phyloP scores from a whole-genome alignment of 2,888 invertebrate species.

The Meandrusa payeni region DNA sequence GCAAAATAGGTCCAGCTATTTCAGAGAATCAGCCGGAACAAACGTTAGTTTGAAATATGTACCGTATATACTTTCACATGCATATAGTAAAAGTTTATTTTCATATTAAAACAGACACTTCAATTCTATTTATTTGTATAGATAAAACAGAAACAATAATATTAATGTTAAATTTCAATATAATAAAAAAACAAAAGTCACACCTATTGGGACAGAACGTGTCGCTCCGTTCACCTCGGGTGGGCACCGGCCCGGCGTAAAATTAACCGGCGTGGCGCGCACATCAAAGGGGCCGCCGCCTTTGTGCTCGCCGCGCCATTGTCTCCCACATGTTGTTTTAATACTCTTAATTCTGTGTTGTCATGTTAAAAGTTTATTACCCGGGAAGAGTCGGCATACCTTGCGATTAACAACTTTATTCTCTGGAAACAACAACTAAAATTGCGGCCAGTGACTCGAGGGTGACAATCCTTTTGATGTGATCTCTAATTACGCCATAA shows the following conservation, averaged over 20 bases:
- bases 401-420: constrained; percentile 36
- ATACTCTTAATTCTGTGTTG: constrained; percentile 72
- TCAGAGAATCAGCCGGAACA: too few species aligned
- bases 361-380: constrained; percentile 74
- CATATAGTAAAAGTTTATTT: too few species aligned
- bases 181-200: background rate
- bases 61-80: too few species aligned
- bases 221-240: constrained; percentile 24
- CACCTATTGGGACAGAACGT: constrained; percentile 9
- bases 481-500: background rate
- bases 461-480: constrained; percentile 16
- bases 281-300: constrained; percentile 62
- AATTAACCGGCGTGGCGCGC: constrained; percentile 52
- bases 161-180: background rate
- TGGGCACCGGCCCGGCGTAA: constrained; percentile 50
- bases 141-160: too few species aligned
- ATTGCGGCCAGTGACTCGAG: background rate
- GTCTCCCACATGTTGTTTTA: constrained; percentile 72
- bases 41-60: too few species aligned
- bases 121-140: too few species aligned
- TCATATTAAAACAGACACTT: too few species aligned
- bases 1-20: too few species aligned
- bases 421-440: background rate
- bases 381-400: constrained; percentile 19
- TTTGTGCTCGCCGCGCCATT: constrained; percentile 65